Evolutionary conservation across 1,140 invertebrate genomes (phyloP).

Genomic region (Drosophila jambulina): DNA sequence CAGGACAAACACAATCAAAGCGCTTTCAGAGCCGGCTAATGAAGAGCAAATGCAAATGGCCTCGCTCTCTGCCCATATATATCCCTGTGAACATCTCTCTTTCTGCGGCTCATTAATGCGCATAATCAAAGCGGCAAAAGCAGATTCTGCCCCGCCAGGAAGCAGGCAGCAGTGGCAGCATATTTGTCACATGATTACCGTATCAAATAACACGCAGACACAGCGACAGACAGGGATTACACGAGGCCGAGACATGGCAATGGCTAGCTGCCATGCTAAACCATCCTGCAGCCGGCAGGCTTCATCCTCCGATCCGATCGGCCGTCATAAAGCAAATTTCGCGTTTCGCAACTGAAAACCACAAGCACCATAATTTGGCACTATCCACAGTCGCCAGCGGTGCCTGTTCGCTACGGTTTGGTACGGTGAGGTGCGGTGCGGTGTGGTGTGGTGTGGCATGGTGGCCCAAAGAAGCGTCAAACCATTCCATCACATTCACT

Average conservation of each 20-base stretch:
- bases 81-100: slow-evolving; percentile 6
- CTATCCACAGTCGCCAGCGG: slow-evolving; percentile 41
- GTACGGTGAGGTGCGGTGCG: not conserved
- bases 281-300: not conserved
- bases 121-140: slow-evolving; percentile 72
- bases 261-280: slow-evolving; percentile 9
- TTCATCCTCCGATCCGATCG: slow-evolving; percentile 11
- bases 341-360: slow-evolving; percentile 54
- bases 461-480: slow-evolving; percentile 43
- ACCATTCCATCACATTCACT: slow-evolving; percentile 57
- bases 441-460: not conserved
- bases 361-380: slow-evolving; percentile 57
- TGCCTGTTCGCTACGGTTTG: slow-evolving; percentile 13
- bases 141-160: slow-evolving; percentile 15
- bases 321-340: slow-evolving; percentile 54
- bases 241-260: slow-evolving; percentile 47
- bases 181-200: slow-evolving; percentile 81
- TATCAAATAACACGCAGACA: slow-evolving; percentile 67
- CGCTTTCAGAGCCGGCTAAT: slow-evolving; percentile 57
- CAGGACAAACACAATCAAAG: slow-evolving; percentile 65
- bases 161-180: slow-evolving; percentile 38
- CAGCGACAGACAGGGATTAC: slow-evolving; percentile 44
- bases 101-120: slow-evolving; percentile 69
- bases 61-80: not conserved
- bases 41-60: slow-evolving; percentile 74